Conservation (phyloP, 2,797 vertebrate species). For the Macrochelys suwanniensis region DNA sequence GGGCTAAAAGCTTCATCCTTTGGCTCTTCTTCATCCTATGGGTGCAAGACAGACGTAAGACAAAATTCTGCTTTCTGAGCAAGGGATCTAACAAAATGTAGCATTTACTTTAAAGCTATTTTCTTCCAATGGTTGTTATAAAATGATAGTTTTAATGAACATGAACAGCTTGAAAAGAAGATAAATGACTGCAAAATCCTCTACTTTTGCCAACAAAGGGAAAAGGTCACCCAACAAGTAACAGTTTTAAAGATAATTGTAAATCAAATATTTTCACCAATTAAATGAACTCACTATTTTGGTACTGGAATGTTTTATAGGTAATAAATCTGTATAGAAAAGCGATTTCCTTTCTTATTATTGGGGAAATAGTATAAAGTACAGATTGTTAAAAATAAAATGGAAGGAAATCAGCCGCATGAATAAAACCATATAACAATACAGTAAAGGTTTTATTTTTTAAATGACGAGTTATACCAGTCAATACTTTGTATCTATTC, state of each 20-base stretch:
- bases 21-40: constrained; percentile 97
- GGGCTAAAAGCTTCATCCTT: constrained; percentile 94
- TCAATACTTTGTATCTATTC: constrained; percentile 1
- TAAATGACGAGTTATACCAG: background rate
- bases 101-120: background rate
- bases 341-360: background rate
- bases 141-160: background rate
- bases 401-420: background rate
- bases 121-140: background rate
- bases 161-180: background rate
- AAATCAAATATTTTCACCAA: background rate
- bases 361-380: background rate
- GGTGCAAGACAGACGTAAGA: constrained; percentile 3
- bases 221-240: background rate
- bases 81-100: background rate
- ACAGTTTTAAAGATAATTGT: background rate
- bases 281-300: background rate
- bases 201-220: background rate
- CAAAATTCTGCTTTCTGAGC: background rate
- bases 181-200: background rate
- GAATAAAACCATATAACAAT: constrained; percentile 6
- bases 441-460: background rate
- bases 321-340: background rate
- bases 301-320: background rate
- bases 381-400: background rate